Evolutionary conservation across 2,797 vertebrate genomes (phyloP).

Genomic region (Hypotaenidia okinawae): DNA sequence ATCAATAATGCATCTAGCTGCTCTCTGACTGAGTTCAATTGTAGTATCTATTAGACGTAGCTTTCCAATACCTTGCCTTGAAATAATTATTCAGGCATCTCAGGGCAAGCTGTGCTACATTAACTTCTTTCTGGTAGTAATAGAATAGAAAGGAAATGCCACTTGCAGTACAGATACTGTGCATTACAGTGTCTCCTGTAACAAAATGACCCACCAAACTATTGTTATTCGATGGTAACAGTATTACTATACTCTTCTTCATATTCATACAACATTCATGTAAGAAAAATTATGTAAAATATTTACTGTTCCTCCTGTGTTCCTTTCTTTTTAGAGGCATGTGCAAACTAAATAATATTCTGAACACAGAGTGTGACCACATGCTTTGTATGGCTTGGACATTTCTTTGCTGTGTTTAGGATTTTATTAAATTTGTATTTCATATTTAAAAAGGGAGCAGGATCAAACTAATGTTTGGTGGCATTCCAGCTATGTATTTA

Average conservation of each 20-base stretch:
- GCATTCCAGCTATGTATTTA: neutral
- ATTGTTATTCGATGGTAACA: neutral
- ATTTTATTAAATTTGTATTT: neutral
- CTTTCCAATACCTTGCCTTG: constrained; percentile 38
- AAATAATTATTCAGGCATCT: constrained; percentile 64
- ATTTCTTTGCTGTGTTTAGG: neutral
- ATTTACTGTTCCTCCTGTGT: neutral
- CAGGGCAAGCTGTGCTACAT: constrained; percentile 25
- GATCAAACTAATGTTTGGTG: neutral
- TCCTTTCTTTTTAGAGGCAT: neutral
- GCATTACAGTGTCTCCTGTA: neutral
- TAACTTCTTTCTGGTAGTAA: constrained; percentile 28
- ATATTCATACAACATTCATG: neutral
- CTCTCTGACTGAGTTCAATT: constrained; percentile 34
- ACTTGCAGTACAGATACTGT: neutral
- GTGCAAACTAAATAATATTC: neutral
- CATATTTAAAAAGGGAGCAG: neutral
- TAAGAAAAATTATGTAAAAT: neutral
- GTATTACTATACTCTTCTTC: neutral
- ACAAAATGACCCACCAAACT: neutral
- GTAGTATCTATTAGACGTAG: constrained; percentile 47
- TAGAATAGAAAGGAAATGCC: neutral
- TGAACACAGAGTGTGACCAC: neutral
- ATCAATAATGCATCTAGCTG: constrained; percentile 65
- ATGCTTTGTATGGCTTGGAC: neutral